phyloP scores from a whole-genome alignment of 2,113 vertebrate species.

The Mirounga angustirostris region DNA sequence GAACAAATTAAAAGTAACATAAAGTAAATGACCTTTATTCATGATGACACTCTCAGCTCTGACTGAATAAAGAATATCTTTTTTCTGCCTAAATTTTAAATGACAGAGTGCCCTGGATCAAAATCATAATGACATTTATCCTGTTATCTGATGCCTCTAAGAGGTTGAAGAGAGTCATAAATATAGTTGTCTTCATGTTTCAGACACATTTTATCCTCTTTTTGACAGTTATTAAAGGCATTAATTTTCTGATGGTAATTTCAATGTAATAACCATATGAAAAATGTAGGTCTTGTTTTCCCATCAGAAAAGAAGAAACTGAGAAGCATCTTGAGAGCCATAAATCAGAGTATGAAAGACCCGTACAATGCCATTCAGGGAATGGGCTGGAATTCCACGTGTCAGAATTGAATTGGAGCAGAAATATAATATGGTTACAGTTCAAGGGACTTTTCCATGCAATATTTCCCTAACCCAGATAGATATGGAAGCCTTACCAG shows the following conservation, averaged over 20 bases:
- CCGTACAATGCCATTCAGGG: constrained; percentile 76
- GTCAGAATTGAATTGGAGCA: constrained; percentile 38
- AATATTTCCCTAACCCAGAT: not conserved
- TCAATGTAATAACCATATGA: constrained; percentile 78
- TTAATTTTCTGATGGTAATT: constrained; percentile 86
- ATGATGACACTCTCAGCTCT: constrained; percentile 57
- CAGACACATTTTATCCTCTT: constrained; percentile 70
- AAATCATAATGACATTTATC: constrained; percentile 82
- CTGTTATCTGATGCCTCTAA: constrained; percentile 77
- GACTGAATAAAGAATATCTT: constrained; percentile 77
- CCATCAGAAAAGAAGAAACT: constrained; percentile 68
- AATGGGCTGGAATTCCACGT: not conserved
- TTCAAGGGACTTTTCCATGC: constrained; percentile 32
- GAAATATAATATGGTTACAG: not conserved
- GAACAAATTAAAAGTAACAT: constrained; percentile 63
- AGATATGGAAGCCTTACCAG: not conserved
- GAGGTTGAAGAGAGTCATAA: constrained; percentile 80
- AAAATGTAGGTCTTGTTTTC: constrained; percentile 81
- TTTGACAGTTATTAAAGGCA: constrained; percentile 83
- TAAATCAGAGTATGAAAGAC: constrained; percentile 68
- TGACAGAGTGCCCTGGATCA: constrained; percentile 76
- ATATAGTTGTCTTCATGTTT: constrained; percentile 81
- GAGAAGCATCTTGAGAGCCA: constrained; percentile 68
- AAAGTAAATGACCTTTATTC: constrained; percentile 76
- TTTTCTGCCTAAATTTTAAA: constrained; percentile 79